phyloP scores from a whole-genome alignment of 53 echinoderm and acorn worm genomes.

The Luidia sarsii region DNA sequence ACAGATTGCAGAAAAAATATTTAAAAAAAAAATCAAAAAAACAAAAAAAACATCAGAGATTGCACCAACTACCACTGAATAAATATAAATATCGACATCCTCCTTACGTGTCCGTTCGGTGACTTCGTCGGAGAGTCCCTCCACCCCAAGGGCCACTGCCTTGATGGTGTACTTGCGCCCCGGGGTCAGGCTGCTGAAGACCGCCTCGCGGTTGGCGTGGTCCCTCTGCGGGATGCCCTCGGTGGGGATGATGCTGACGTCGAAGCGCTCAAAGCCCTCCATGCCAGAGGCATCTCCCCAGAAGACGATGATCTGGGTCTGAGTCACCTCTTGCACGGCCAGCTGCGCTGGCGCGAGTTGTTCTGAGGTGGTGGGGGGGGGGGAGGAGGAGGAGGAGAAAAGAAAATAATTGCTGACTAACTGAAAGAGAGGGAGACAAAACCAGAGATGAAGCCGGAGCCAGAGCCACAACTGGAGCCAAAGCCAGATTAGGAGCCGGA shows the following conservation, averaged over 20 bases:
- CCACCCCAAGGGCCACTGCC: not conserved
- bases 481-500: too few relatives aligned
- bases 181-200: conserved; percentile 53
- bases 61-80: too few relatives aligned
- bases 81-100: too few relatives aligned
- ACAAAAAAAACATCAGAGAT: not conserved
- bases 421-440: too few relatives aligned
- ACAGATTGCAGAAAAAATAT: not conserved
- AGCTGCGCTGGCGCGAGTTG: conserved; percentile 30
- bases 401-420: too few relatives aligned
- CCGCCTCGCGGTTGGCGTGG: not conserved
- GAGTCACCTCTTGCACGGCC: conserved; percentile 18
- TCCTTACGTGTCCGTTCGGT: conserved; percentile 44
- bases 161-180: conserved; percentile 64
- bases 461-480: too few relatives aligned
- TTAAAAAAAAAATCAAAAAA: too few relatives aligned
- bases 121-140: not conserved
- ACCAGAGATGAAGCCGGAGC: too few relatives aligned
- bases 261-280: not conserved
- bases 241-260: conserved; percentile 31
- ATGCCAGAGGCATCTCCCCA: conserved; percentile 19
- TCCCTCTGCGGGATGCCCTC: conserved; percentile 4
- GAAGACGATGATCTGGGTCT: conserved; percentile 22
- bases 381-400: too few relatives aligned
- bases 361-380: too few relatives aligned